These are phyloP conservation scores for Struthio camelus DNA, from an alignment of 2,113 vertebrate species.

Conservation along the genomic window DNA sequence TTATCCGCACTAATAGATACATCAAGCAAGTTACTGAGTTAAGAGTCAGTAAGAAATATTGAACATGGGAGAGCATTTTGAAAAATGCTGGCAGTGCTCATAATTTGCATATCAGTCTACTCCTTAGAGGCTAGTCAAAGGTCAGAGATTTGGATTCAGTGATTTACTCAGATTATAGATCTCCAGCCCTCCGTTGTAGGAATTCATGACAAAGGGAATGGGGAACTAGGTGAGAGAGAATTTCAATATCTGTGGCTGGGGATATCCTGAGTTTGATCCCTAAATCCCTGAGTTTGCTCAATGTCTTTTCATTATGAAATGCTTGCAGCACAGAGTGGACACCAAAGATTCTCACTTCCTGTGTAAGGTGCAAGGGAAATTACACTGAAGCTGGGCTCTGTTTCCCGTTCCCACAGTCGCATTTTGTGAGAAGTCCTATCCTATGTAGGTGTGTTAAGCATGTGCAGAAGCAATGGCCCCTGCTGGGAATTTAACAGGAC, in stretches of 20 bases:
- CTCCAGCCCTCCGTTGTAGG: neutral
- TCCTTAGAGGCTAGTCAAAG: neutral
- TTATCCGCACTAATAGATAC: neutral
- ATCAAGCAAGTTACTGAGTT: neutral
- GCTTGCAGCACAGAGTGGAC: neutral
- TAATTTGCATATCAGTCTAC: neutral
- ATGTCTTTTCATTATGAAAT: neutral
- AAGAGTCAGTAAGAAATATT: neutral
- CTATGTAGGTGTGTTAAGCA: neutral
- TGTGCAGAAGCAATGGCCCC: neutral
- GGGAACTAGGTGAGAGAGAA: neutral
- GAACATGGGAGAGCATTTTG: neutral
- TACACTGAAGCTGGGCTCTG: accelerated
- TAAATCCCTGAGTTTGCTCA: neutral
- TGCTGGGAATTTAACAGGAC: neutral
- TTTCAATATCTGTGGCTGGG: neutral
- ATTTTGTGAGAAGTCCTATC: neutral
- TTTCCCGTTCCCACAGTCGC: accelerated
- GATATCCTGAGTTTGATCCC: neutral
- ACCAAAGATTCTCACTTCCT: neutral
- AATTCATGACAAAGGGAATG: neutral
- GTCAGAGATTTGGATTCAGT: neutral
- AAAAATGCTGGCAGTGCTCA: neutral
- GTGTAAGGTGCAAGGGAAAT: neutral
- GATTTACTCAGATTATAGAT: neutral